Percentiles rank a stretch among this genome's conserved stretches.
phyloP scores from a whole-genome alignment of 2,113 vertebrate genomes.

The Tupaia tana region DNA sequence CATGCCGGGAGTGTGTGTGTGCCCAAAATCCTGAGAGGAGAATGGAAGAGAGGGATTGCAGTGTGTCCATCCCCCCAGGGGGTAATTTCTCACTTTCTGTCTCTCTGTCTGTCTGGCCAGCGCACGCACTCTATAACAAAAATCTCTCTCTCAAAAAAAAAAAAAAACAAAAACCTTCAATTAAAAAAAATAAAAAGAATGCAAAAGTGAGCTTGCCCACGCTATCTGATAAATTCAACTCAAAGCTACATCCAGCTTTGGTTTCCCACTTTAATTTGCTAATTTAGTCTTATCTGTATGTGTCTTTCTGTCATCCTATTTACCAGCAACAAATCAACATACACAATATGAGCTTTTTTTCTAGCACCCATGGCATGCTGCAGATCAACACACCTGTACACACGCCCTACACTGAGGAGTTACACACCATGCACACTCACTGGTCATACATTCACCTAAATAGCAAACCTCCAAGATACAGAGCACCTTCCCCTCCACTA shows the following conservation, averaged over 20 bases:
- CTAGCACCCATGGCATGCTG: neutral
- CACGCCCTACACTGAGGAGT: neutral
- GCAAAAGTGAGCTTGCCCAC: neutral
- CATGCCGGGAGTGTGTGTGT: too few relatives aligned
- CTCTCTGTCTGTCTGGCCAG: too few relatives aligned
- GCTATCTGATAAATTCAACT: neutral
- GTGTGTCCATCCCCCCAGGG: too few relatives aligned
- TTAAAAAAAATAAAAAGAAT: too few relatives aligned
- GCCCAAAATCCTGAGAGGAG: too few relatives aligned
- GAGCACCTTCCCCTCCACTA: neutral
- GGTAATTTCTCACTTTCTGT: too few relatives aligned
- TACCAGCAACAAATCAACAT: neutral
- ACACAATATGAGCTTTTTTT: neutral
- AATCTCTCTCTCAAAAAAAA: too few relatives aligned
- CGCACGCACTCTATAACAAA: too few relatives aligned
- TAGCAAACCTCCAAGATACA: neutral
- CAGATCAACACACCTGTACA: neutral
- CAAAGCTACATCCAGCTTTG: neutral
- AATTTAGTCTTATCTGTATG: neutral
- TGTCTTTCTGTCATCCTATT: constrained; percentile 4
- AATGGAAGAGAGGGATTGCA: too few relatives aligned
- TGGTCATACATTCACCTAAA: neutral
- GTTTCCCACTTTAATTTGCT: constrained; percentile 24
- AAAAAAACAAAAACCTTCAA: too few relatives aligned
- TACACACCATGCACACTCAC: neutral